These are phyloP conservation scores for Druon quercuslanigerum DNA, from an alignment of 1,140 invertebrate species.

Conservation along the genomic window DNA sequence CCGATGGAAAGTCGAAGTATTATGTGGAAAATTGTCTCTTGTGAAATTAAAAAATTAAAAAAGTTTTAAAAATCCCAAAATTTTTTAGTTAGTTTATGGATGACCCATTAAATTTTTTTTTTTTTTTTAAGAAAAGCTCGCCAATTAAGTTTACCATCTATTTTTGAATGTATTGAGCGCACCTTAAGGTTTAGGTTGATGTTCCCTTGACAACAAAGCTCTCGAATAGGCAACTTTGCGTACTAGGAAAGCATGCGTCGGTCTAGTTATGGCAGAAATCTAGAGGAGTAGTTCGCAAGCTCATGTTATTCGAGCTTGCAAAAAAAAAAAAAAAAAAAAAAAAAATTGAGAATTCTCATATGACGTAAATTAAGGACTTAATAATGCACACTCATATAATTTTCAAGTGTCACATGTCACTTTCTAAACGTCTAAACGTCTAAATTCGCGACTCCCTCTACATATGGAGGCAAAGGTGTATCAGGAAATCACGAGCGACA, in stretches of 20 bases:
- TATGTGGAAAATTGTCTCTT: no score
- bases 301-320: neutral
- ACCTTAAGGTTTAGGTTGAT: no score
- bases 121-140: no score
- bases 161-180: no score
- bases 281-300: conserved; percentile 8
- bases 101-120: no score
- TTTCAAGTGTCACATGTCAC: conserved; percentile 19
- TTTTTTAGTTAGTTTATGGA: no score
- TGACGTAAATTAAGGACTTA: neutral
- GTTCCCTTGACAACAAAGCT: conserved; percentile 48
- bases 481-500: conserved; percentile 44
- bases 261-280: neutral
- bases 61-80: no score
- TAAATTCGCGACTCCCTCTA: conserved; percentile 53
- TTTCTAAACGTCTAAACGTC: conserved; percentile 35
- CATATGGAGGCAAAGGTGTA: conserved; percentile 47
- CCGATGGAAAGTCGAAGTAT: no score
- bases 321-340: neutral
- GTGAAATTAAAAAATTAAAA: no score
- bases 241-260: conserved; percentile 49
- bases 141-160: no score
- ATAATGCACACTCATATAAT: neutral
- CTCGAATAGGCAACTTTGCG: conserved; percentile 47
- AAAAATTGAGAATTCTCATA: neutral